A percentile compares a stretch with the other conserved stretches of the same genome.
These are phyloP conservation scores for Petrosia ficiformis DNA, from an alignment of 37 sponge, comb jelly and placozoan species.

Conservation along the genomic window DNA sequence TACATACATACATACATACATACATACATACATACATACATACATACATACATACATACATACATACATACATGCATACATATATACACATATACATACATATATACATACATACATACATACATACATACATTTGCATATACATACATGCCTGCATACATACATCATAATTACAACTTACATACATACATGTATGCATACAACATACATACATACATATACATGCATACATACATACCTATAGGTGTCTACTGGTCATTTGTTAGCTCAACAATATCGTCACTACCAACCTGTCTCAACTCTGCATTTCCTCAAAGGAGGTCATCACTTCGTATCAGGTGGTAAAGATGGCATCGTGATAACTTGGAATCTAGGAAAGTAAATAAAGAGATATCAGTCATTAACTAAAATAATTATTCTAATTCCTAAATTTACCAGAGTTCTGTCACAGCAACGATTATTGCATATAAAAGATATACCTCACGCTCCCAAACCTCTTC, in stretches of 20 bases:
- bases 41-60: neutral
- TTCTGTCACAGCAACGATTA: constrained; percentile 40
- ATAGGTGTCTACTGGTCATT: constrained; percentile 65
- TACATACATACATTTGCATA: constrained; percentile 41
- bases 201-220: neutral
- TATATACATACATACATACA: neutral
- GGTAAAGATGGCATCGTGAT: constrained; percentile 72
- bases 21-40: neutral
- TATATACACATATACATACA: constrained; percentile 1
- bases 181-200: neutral
- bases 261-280: constrained; percentile 47
- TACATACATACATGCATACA: neutral
- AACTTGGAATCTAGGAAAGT: constrained; percentile 80
- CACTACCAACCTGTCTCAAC: constrained; percentile 80
- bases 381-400: neutral
- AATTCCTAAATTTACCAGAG: constrained; percentile 15
- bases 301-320: constrained; percentile 67
- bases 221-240: neutral
- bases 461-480: constrained; percentile 18
- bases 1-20: neutral
- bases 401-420: neutral
- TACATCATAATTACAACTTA: neutral
- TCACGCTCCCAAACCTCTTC: neutral
- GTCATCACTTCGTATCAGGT: constrained; percentile 75
- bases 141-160: too few relatives aligned